Conservation (phyloP, 2,888 invertebrate species). For the Yponomeuta plumbellus region DNA sequence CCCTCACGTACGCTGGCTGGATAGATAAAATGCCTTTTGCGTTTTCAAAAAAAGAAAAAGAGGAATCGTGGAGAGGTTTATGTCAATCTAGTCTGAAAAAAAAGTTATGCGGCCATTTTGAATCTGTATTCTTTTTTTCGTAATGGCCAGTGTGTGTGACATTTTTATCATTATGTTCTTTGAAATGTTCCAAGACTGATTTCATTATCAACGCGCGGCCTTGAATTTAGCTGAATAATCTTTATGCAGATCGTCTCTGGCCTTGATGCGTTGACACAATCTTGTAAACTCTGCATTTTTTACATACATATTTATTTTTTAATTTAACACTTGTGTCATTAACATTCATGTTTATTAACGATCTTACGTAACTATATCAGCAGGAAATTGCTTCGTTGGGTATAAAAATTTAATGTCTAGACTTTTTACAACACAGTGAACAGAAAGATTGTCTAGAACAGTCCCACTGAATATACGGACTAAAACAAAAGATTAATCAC, state of each 20-base stretch:
- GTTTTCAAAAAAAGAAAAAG: background rate
- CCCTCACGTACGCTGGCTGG: constrained; percentile 11
- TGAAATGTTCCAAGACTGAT: background rate
- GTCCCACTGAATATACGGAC: too few relatives aligned
- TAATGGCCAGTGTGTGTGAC: background rate
- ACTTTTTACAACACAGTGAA: background rate
- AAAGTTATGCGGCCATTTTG: background rate
- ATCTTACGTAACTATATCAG: background rate
- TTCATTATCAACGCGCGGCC: background rate
- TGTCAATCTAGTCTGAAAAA: background rate
- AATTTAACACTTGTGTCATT: background rate
- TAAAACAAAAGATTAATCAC: too few relatives aligned
- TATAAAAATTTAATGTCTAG: background rate
- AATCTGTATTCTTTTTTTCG: background rate
- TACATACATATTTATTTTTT: background rate
- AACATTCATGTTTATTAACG: constrained; percentile 2
- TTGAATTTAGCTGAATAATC: background rate
- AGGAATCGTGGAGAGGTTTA: background rate
- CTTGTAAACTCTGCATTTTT: background rate
- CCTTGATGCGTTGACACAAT: background rate
- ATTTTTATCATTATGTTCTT: background rate
- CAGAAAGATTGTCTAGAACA: background rate
- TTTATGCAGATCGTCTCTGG: background rate
- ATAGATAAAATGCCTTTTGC: background rate
- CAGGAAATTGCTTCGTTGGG: background rate